Evolutionary conservation across 2,888 invertebrate species (phyloP).

Genomic region (Xestia sexstrigata): DNA sequence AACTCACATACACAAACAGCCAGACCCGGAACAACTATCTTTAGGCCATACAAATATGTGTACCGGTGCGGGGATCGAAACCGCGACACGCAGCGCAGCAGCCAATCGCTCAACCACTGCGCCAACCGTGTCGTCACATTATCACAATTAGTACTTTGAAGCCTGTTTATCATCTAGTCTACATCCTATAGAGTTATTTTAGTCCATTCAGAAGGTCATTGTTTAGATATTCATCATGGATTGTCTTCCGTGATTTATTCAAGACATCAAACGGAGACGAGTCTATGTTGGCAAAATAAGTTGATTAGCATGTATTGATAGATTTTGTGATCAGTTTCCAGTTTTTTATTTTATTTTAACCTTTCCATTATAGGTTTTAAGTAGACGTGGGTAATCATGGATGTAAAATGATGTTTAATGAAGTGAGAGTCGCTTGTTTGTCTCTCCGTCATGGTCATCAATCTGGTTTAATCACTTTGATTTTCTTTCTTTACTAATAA

Average conservation of each 20-base stretch:
- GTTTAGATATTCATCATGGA: constrained; percentile 32
- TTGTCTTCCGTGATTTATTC: constrained; percentile 43
- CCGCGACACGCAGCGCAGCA: too few species aligned
- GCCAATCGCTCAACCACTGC: too few species aligned
- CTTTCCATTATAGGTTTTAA: not conserved
- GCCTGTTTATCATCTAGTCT: not conserved
- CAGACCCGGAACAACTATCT: too few species aligned
- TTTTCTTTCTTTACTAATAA: too few species aligned
- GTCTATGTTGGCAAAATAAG: not conserved
- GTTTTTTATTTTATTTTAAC: not conserved
- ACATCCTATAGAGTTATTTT: constrained; percentile 28
- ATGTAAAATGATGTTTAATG: not conserved
- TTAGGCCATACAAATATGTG: too few species aligned
- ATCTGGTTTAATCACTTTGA: not conserved
- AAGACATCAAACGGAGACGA: constrained; percentile 8
- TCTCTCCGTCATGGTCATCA: not conserved
- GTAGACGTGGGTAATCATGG: not conserved
- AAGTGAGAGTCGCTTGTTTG: not conserved
- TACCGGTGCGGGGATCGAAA: too few species aligned
- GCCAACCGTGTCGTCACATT: too few species aligned
- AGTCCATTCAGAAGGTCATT: constrained; percentile 40
- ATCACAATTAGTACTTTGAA: constrained; percentile 8
- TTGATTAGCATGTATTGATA: constrained; percentile 6
- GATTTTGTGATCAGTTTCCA: not conserved
- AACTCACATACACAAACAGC: too few species aligned